These are phyloP conservation scores for Crossaster papposus DNA, from an alignment of 53 echinoderm and acorn worm species.

Conservation along the genomic window DNA sequence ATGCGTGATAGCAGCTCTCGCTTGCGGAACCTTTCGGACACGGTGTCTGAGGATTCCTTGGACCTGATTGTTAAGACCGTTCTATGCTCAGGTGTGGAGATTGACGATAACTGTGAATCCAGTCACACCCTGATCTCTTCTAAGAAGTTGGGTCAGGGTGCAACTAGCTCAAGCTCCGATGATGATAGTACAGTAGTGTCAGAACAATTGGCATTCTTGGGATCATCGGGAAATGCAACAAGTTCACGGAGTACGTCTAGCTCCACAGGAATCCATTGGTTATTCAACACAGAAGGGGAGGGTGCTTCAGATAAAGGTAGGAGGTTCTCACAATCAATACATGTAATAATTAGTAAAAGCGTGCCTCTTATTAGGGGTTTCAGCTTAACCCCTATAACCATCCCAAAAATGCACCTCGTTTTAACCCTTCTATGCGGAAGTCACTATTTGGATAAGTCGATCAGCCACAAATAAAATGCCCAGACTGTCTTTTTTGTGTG, in stretches of 20 bases:
- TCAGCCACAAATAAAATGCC: too few species aligned
- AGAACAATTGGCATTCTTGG: slow-evolving; percentile 82
- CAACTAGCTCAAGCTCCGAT: slow-evolving; percentile 68
- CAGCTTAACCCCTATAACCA: not conserved
- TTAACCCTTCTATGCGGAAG: too few species aligned
- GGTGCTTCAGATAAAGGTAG: slow-evolving; percentile 60
- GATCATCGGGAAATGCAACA: slow-evolving; percentile 68
- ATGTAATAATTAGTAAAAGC: not conserved
- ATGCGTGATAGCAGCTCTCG: not conserved
- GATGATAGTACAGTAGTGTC: slow-evolving; percentile 94
- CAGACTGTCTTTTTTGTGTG: too few species aligned
- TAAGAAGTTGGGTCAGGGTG: slow-evolving; percentile 63
- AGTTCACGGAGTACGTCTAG: slow-evolving; percentile 83
- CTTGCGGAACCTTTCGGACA: slow-evolving; percentile 30
- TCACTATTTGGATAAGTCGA: too few species aligned
- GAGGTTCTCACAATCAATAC: not conserved
- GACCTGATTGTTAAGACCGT: slow-evolving; percentile 56
- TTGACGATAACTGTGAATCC: slow-evolving; percentile 80
- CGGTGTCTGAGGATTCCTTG: slow-evolving; percentile 57
- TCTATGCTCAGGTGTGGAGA: slow-evolving; percentile 51
- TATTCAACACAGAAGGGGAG: slow-evolving; percentile 80
- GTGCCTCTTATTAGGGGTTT: not conserved
- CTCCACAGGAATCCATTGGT: slow-evolving; percentile 91
- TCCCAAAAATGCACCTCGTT: too few species aligned
- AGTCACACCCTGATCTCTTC: slow-evolving; percentile 83